phyloP scores from a whole-genome alignment of 2,797 vertebrate species.

The Streptopelia turtur region DNA sequence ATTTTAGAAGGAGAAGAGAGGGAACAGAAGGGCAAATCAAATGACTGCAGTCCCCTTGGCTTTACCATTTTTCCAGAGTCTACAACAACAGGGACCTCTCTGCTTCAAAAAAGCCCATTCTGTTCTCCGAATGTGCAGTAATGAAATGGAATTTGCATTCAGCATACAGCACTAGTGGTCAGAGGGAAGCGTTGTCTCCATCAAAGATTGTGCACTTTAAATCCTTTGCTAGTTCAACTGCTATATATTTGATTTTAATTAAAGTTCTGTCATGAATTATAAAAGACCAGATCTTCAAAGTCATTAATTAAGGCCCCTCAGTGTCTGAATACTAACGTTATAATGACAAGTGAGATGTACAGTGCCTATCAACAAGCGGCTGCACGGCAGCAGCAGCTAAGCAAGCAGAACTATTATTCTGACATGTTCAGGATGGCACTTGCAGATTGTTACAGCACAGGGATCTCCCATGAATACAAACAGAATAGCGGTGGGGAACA shows the following conservation, averaged over 20 bases:
- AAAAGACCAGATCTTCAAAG: conserved; percentile 68
- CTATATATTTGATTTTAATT: conserved; percentile 71
- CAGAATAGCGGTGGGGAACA: not conserved
- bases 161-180: conserved; percentile 15
- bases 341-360: conserved; percentile 48
- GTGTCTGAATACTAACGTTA: conserved; percentile 36
- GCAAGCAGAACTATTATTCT: conserved; percentile 54
- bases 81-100: not conserved
- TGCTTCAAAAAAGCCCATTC: not conserved
- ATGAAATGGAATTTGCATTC: conserved; percentile 58
- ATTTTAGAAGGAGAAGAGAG: not conserved
- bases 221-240: conserved; percentile 65
- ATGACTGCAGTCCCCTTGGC: not conserved
- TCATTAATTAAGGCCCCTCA: conserved; percentile 63
- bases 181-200: conserved; percentile 55
- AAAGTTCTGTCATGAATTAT: conserved; percentile 73
- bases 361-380: not conserved
- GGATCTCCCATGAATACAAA: not conserved
- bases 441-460: not conserved
- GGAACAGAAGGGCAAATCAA: not conserved
- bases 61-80: not conserved
- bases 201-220: conserved; percentile 56
- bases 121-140: not conserved
- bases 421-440: not conserved
- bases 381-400: conserved; percentile 2